These are phyloP conservation scores for Brachyptera risi DNA, from an alignment of 2,888 invertebrate species.

Conservation along the genomic window DNA sequence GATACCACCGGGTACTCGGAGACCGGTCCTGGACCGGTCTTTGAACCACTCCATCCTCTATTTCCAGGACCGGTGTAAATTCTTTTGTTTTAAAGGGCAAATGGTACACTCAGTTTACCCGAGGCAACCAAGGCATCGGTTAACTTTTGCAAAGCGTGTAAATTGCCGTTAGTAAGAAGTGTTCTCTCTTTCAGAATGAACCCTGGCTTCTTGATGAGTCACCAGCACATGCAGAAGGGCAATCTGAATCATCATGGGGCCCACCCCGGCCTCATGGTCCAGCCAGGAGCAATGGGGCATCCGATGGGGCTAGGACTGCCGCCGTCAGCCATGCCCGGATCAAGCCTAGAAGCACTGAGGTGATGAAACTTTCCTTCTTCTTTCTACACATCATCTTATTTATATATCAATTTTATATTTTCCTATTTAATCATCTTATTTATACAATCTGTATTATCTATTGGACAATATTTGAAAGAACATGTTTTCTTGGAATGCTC, in stretches of 20 bases:
- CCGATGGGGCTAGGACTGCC: constrained; percentile 28
- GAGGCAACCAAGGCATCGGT: not conserved
- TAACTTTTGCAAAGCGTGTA: not conserved
- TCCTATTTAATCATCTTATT: no score
- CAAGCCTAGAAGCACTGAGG: constrained; percentile 63
- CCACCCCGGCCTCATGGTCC: constrained; percentile 50
- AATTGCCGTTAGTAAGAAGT: not conserved
- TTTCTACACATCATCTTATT: no score
- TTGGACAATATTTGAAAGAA: no score
- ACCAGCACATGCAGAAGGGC: constrained; percentile 8
- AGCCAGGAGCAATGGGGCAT: constrained; percentile 52
- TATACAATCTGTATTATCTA: no score
- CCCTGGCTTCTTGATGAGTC: constrained; percentile 8
- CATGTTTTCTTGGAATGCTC: no score
- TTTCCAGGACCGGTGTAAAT: no score
- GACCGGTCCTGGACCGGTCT: no score
- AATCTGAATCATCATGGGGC: constrained; percentile 21
- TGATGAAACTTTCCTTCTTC: no score
- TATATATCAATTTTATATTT: no score
- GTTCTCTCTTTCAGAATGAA: not conserved
- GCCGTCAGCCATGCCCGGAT: constrained; percentile 49
- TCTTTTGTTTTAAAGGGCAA: no score
- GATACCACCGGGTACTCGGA: no score
- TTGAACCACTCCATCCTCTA: no score
- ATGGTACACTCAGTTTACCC: not conserved